Evolutionary conservation across 2,888 invertebrate species (phyloP), one percentile per base, ranked within the genome.

Genomic region (Metellina segmentata): DNA sequence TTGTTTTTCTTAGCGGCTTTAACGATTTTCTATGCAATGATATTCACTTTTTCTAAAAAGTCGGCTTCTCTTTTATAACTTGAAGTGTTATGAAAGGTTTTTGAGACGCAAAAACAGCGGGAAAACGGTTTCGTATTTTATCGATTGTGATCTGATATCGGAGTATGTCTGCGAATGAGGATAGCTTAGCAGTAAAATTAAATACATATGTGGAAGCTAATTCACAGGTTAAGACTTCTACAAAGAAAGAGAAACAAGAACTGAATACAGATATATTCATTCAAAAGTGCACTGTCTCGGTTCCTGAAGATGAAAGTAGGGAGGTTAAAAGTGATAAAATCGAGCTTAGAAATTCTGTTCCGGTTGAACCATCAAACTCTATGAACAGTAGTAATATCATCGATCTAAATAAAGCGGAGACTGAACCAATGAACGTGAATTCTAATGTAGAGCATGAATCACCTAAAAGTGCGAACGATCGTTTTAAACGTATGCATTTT

Each of bases 151-250:
- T 71, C 48, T 83, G 20, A 52, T 52, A 78, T 71, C 70, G 19
- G 48, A 81, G 77, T 87, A 79, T 83, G 72, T 90, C 89, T 85
- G 89, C 83, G n/a, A 78, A 85, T 69, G 89, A 85, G 16, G 89
- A 90, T 69, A 74, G 75, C 74, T 20, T 88, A 81, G 53, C 70
- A 78, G 69, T 88, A 61, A 88, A 81, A 72, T 74, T 88, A 88
- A 81, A 51, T 69, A 75, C 53, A 5, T 88, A 74, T 16, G 81
- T 81, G 9, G 88, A 88, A 74, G 74, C 53, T 48, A 74, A 88
- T 13, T 48, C 53, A 19, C 19, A 71, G 34, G 71, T 85, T 0
- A 89, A 61, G 71, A n/a, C 78, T 0, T 51, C 70, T 70, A n/a
- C 61, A 1, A 61, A 61, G 19, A n/a, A 71, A 49, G 89, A 89